Evolutionary conservation across 2,797 vertebrate species (phyloP).

Genomic region (Morelia viridis): DNA sequence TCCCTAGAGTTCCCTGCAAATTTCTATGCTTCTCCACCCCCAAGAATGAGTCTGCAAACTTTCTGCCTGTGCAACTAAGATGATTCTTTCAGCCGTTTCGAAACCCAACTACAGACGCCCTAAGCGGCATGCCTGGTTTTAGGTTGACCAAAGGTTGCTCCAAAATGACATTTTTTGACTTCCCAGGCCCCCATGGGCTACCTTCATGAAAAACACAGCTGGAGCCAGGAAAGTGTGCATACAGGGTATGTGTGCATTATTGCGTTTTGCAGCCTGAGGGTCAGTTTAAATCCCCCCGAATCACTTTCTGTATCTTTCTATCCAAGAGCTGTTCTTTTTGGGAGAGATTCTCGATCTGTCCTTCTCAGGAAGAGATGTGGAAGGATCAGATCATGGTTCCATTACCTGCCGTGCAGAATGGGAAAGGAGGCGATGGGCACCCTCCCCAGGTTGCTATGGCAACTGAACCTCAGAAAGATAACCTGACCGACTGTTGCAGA

Average conservation of each 20-base stretch:
- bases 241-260: not conserved
- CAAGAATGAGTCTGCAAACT: too few relatives aligned
- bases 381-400: not conserved
- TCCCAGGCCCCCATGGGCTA: not conserved
- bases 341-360: too few relatives aligned
- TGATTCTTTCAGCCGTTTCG: not conserved
- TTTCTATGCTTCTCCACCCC: too few relatives aligned
- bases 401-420: not conserved
- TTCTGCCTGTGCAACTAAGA: too few relatives aligned
- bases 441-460: not conserved
- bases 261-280: not conserved
- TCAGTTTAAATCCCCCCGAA: not conserved
- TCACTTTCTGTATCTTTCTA: not conserved
- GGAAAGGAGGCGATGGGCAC: not conserved
- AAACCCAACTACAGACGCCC: not conserved
- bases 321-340: accelerated
- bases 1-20: too few relatives aligned
- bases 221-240: not conserved
- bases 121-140: not conserved
- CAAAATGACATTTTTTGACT: not conserved
- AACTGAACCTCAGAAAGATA: not conserved
- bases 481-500: not conserved
- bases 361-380: not conserved
- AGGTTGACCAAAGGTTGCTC: not conserved
- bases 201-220: not conserved